Conservation (phyloP, 2,113 vertebrate genomes). For the Amphiprion percula region DNA sequence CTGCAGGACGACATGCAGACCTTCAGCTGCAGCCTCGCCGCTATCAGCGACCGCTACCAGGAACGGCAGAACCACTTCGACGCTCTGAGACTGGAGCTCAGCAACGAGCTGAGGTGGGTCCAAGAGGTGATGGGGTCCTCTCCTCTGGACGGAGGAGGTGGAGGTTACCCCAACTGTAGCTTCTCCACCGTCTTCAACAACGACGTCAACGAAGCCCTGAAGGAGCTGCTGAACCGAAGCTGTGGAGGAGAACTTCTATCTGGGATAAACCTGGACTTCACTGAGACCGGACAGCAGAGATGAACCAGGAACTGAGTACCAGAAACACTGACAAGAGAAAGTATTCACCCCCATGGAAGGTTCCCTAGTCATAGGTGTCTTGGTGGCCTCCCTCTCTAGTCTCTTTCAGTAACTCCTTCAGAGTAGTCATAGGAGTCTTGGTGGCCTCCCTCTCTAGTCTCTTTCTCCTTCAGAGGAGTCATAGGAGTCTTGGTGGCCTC, state of each 20-base stretch:
- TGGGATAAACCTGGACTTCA: conserved; percentile 82
- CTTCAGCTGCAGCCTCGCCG: conserved; percentile 74
- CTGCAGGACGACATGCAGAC: conserved; percentile 87
- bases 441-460: too few relatives aligned
- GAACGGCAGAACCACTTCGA: conserved; percentile 87
- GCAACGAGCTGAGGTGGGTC: conserved; percentile 88
- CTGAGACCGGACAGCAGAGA: conserved; percentile 75
- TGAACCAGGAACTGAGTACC: neutral
- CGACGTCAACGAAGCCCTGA: conserved; percentile 88
- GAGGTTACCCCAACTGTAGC: conserved; percentile 70
- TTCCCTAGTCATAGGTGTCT: too few relatives aligned
- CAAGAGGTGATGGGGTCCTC: conserved; percentile 88
- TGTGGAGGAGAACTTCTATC: conserved; percentile 86
- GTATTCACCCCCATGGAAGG: too few relatives aligned
- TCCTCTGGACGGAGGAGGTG: conserved; percentile 70
- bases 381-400: too few relatives aligned
- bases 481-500: too few relatives aligned
- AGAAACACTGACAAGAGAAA: neutral
- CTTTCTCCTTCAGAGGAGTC: too few relatives aligned
- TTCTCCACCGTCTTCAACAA: conserved; percentile 80
- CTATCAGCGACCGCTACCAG: conserved; percentile 79
- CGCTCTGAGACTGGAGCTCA: conserved; percentile 86
- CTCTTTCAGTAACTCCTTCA: too few relatives aligned
- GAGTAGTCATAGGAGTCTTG: too few relatives aligned
- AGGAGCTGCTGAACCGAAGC: conserved; percentile 86